Conservation (phyloP, 2,797 vertebrate genomes). For the Mallotus villosus region DNA sequence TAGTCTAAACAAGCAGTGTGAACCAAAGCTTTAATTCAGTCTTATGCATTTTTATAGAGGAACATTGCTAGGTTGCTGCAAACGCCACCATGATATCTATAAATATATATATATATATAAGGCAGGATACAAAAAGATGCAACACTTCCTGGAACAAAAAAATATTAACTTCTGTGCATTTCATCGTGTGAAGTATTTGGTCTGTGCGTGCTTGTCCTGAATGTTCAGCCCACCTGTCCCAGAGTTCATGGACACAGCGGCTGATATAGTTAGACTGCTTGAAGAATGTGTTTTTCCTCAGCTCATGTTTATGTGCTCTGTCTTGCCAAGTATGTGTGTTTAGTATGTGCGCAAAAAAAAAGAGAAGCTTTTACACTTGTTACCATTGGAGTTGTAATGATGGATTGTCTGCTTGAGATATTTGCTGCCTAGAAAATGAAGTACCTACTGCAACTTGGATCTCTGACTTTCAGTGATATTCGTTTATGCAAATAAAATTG, state of each 20-base stretch:
- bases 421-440: constrained; percentile 73
- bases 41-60: constrained; percentile 75
- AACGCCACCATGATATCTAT: constrained; percentile 33
- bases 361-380: constrained; percentile 59
- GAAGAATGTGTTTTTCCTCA: constrained; percentile 68
- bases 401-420: constrained; percentile 60
- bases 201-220: constrained; percentile 65
- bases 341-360: constrained; percentile 49
- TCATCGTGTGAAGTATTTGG: constrained; percentile 73
- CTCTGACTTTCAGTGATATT: constrained; percentile 70
- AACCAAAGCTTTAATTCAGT: constrained; percentile 87
- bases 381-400: constrained; percentile 56
- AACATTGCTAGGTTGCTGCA: constrained; percentile 66
- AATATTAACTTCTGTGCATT: constrained; percentile 74
- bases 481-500: constrained; percentile 83
- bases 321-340: constrained; percentile 57
- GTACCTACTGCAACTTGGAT: constrained; percentile 70
- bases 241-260: constrained; percentile 67
- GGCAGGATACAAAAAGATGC: constrained; percentile 55
- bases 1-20: constrained; percentile 61
- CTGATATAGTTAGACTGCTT: constrained; percentile 67
- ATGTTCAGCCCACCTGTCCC: constrained; percentile 68
- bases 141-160: constrained; percentile 74
- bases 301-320: constrained; percentile 38
- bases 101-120: constrained; percentile 36